These are phyloP conservation scores for Podarcis siculus DNA, from an alignment of 2,797 vertebrate genomes.

Conservation along the genomic window DNA sequence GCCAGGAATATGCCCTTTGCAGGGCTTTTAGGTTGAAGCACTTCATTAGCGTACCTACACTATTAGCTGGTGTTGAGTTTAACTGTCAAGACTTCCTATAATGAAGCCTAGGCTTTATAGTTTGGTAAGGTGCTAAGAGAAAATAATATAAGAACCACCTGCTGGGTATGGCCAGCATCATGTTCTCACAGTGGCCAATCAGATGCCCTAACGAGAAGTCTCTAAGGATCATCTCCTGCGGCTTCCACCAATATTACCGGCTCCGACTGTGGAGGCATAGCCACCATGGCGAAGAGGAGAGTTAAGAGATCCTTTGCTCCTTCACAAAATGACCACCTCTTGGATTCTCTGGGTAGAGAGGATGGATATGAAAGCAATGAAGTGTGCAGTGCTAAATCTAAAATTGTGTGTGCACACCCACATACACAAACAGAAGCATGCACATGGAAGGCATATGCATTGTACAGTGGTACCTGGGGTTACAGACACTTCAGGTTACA, in stretches of 20 bases:
- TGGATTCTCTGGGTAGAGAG: not conserved
- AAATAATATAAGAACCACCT: no score
- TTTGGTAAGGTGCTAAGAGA: not conserved
- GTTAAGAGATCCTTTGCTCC: not conserved
- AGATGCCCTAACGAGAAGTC: no score
- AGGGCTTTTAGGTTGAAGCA: no score
- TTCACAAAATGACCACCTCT: not conserved
- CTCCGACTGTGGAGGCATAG: no score
- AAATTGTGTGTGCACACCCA: not conserved
- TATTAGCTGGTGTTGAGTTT: not conserved
- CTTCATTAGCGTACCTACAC: no score
- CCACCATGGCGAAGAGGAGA: not conserved
- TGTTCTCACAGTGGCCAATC: no score
- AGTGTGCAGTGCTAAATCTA: not conserved
- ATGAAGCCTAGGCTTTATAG: not conserved
- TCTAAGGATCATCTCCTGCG: no score
- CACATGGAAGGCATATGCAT: not conserved
- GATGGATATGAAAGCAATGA: not conserved
- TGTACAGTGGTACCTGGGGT: no score
- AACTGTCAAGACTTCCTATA: not conserved
- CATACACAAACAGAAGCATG: not conserved
- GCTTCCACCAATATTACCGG: no score
- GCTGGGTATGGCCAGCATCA: no score
- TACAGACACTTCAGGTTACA: no score
- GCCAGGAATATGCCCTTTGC: no score